Percentiles rank a stretch among this genome's conserved stretches.
Conservation (phyloP, 2,888 invertebrate genomes). For the Hetaerina titia region DNA sequence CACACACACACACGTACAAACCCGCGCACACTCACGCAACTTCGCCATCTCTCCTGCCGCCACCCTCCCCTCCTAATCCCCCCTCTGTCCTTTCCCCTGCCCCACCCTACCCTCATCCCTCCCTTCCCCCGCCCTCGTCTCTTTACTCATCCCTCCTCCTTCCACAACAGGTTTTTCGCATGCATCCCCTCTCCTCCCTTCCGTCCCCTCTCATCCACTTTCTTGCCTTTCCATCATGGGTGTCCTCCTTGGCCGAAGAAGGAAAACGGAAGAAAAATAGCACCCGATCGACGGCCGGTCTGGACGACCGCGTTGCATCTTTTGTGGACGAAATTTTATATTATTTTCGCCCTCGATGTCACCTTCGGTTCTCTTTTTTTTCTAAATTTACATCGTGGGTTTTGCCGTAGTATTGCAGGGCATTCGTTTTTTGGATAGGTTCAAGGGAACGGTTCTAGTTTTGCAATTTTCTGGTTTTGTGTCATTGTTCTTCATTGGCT, state of each 20-base stretch:
- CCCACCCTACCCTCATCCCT: neutral
- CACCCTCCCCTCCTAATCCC: neutral
- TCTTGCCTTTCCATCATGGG: neutral
- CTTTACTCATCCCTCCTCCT: neutral
- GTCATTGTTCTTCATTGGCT: too few relatives aligned
- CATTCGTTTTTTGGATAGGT: neutral
- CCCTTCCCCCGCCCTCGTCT: neutral
- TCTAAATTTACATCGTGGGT: neutral
- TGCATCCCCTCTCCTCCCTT: neutral
- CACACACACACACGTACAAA: neutral
- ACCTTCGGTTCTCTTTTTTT: neutral
- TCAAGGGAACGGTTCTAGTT: neutral
- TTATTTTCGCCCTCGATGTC: neutral
- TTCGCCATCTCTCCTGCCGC: neutral
- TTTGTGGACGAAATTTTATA: neutral
- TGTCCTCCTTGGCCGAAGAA: neutral
- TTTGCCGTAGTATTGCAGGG: neutral
- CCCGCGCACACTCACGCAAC: neutral
- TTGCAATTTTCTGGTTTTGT: neutral
- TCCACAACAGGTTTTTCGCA: constrained; percentile 39
- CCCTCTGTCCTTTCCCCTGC: neutral
- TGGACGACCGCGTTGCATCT: neutral
- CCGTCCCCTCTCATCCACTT: too few relatives aligned
- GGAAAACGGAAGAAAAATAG: neutral
- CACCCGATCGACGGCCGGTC: neutral